Evolutionary conservation across 2,888 invertebrate genomes (phyloP), one percentile per base, ranked within the genome.

Genomic region (Matsumyia berberina): DNA sequence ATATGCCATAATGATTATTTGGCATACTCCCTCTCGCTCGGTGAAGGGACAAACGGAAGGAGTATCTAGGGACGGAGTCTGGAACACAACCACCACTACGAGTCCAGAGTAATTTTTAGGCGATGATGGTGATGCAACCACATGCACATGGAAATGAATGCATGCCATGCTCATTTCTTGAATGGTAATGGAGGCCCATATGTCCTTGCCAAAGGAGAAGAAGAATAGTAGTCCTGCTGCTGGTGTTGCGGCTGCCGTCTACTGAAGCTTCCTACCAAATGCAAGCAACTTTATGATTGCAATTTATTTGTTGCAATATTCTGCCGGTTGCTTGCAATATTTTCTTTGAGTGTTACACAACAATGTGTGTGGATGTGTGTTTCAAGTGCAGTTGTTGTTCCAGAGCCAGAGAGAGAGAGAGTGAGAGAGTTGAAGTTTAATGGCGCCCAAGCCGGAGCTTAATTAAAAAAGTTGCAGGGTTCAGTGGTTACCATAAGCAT

Each of bases 231-330:
- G 29, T 49, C n/a, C 24, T 57, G 31, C 33, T 58, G n/a, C 17
- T 46, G 42, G 29, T 44, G 11, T 15, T 46, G 15, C 37, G 7
- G 19, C 7, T 9, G 55, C 29, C 29, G 19, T 35, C 12, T 44
- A 19, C 37, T 51, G n/a, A n/a, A n/a, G n/a, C n/a, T n/a, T n/a
- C n/a, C n/a, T n/a, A n/a, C n/a, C n/a, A n/a, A n/a, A n/a, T n/a
- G 66, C 57, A 67, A 24, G 55, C 69, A 79, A 66, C 79, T 80
- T 74, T 76, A 85, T 80, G 80, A 85, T 76, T 85, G 85, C 69
- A 80, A 85, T 85, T 85, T 85, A 85, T 85, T 85, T 85, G 80
- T 76, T 85, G 85, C 80, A 80, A 85, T 85, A 85, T 58, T 74
- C 70, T 67, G 74, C 46, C 49, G n/a, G 64, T 74, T 74, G 79